Conservation (phyloP, 2,797 vertebrate genomes). For the Pelobates cultripes region DNA sequence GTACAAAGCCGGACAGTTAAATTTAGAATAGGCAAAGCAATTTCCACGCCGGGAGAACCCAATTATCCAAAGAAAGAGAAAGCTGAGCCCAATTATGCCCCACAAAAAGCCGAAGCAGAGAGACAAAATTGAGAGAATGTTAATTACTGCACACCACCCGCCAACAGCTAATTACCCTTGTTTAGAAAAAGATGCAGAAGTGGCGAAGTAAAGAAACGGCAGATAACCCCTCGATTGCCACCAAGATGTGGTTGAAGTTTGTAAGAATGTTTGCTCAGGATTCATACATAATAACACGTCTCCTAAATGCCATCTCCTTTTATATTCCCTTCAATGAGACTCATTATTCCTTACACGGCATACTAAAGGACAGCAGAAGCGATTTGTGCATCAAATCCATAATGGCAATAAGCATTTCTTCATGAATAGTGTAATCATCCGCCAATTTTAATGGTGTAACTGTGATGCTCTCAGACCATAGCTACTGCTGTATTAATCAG, state of each 20-base stretch:
- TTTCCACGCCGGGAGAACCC: conserved; percentile 54
- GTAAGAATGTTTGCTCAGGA: conserved; percentile 11
- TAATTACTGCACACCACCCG: conserved; percentile 44
- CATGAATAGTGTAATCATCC: conserved; percentile 20
- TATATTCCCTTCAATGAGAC: conserved; percentile 17
- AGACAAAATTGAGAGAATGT: conserved; percentile 54
- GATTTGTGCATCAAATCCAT: conserved; percentile 27
- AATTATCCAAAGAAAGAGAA: conserved; percentile 55
- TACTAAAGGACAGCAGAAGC: conserved; percentile 13
- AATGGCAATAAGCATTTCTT: conserved; percentile 20
- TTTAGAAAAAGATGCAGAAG: conserved; percentile 48
- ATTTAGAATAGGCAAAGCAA: conserved; percentile 53
- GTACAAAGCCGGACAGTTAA: conserved; percentile 45
- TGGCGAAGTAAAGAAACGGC: conserved; percentile 38
- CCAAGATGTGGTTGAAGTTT: conserved; percentile 9
- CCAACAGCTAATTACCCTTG: conserved; percentile 54
- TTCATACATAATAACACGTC: conserved; percentile 5
- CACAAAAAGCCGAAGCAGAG: conserved; percentile 48
- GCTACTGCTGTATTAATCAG: neutral
- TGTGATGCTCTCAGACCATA: conserved; percentile 1
- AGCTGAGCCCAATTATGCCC: conserved; percentile 55
- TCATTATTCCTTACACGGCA: neutral
- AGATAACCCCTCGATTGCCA: conserved; percentile 42
- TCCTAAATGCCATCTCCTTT: neutral
- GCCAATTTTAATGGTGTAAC: neutral